These are phyloP conservation scores for Caloenas nicobarica DNA, from an alignment of 2,113 vertebrate genomes.

Conservation along the genomic window DNA sequence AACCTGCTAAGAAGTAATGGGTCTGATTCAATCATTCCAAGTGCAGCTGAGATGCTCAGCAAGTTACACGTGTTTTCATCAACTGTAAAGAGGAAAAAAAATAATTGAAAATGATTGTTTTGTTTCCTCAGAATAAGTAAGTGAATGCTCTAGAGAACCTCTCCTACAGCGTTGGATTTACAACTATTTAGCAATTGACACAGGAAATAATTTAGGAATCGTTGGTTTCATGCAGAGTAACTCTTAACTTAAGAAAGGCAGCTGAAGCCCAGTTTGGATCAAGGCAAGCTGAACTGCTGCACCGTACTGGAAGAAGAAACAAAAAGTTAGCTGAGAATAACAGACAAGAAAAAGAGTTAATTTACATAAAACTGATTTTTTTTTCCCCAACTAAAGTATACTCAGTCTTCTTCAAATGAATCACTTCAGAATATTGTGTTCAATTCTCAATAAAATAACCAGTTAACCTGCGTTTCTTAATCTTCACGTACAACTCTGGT, in stretches of 20 bases:
- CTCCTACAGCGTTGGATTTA: neutral
- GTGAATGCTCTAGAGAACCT: neutral
- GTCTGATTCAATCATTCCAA: neutral
- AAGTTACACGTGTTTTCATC: neutral
- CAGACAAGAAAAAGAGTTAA: neutral
- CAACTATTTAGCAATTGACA: neutral
- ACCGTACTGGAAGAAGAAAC: neutral
- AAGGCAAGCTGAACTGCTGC: neutral
- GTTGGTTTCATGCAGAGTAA: neutral
- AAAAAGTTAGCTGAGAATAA: neutral
- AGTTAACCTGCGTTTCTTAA: neutral
- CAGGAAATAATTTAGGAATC: constrained; percentile 29
- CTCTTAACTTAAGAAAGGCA: constrained; percentile 14
- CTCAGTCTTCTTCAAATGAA: neutral
- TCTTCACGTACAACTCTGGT: neutral
- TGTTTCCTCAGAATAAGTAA: constrained; percentile 6
- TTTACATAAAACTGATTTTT: neutral
- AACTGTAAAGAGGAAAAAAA: neutral
- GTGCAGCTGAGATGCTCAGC: constrained; percentile 19
- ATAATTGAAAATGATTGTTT: constrained; percentile 10
- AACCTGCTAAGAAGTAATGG: neutral
- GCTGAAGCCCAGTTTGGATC: neutral
- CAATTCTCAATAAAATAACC: neutral
- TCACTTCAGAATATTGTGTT: neutral
- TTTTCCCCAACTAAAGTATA: neutral